Evolutionary conservation across 1,140 invertebrate genomes (phyloP).

Genomic region (Pseudachorutes palmiensis): DNA sequence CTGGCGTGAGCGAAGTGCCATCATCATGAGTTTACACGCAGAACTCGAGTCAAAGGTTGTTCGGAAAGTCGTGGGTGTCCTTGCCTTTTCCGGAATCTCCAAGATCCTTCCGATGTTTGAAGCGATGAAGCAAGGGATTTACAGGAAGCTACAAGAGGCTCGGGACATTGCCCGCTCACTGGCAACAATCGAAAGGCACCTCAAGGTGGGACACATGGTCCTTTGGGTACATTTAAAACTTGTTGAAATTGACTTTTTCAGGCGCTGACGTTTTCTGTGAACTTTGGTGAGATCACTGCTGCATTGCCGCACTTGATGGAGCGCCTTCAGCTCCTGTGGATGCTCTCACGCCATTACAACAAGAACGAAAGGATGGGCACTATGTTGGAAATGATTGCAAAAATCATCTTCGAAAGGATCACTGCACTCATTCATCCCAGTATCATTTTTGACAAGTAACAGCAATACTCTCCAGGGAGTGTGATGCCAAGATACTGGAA

Average conservation of each 20-base stretch:
- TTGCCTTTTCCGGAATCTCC: not conserved
- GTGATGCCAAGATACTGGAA: not conserved
- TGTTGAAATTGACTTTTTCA: too few species aligned
- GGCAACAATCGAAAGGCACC: slow-evolving; percentile 65
- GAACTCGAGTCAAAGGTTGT: not conserved
- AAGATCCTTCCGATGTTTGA: slow-evolving; percentile 43
- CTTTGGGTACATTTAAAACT: too few species aligned
- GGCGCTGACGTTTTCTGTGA: slow-evolving; percentile 60
- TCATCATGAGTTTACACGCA: not conserved
- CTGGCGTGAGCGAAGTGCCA: not conserved
- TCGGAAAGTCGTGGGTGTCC: not conserved
- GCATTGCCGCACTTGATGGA: slow-evolving; percentile 68
- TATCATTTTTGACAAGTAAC: slow-evolving; percentile 61
- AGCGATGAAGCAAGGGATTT: slow-evolving; percentile 50
- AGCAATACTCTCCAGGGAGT: not conserved
- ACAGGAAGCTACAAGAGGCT: slow-evolving; percentile 62
- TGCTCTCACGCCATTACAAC: slow-evolving; percentile 64
- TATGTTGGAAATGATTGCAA: slow-evolving; percentile 68
- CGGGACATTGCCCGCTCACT: slow-evolving; percentile 77
- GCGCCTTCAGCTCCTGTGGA: slow-evolving; percentile 73
- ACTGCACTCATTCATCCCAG: slow-evolving; percentile 60
- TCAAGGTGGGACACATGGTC: slow-evolving; percentile 59
- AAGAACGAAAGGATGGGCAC: slow-evolving; percentile 65
- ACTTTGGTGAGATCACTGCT: slow-evolving; percentile 61
- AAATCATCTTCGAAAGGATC: slow-evolving; percentile 66